Base-by-base conservation (phyloP, 2,888 invertebrate genomes). In the Drosophila planitibia region DNA sequence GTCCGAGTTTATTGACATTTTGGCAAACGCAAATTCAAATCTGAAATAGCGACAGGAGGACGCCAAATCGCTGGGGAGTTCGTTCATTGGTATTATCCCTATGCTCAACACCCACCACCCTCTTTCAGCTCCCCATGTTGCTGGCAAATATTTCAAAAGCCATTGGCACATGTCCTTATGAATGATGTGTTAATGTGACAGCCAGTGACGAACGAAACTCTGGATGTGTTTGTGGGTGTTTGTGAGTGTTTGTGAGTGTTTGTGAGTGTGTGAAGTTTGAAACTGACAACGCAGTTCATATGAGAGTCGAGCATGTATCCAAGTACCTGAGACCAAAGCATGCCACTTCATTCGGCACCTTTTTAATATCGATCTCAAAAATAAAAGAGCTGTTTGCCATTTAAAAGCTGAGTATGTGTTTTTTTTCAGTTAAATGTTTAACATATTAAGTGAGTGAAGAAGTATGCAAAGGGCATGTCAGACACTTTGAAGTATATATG, bases 161-260 rank as follows among this genome's bases (percentile, higher is more conserved):
- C 81, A 85, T 79, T 89, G 91, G 76, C 90, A 85, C 82, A 92
- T 92, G 92, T 91, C 91, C 91, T 92, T 91, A 92, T 91, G 91
- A 91, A 92, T 91, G 91, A 91, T 92, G 92, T 91, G 91, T 88
- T 91, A 92, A 91, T 91, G 92, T 84, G 92, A 92, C 91, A 91
- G 85, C 72, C 81, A 71, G 63, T 76, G 62, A 80, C 74, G 74
- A 53, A 12, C 61, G 19, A 9, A 22, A 35, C 4, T 52, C 12
- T 14, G 12, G 25, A n/a, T 5, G 32, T 22, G 54, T 25, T 5
- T 70, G n/a, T 14, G 35, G 5, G 35, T 14, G 35, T 35, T 35
- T 35, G 35, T 14, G 12, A 0, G 2, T 14, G 35, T 14, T 35
- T 35, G 35, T 14, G 33, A 4, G 25, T 22, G 54, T n/a, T 7